Percentiles rank a stretch among this genome's conserved stretches.
phyloP scores from a whole-genome alignment of 2,888 invertebrate genomes.

The Hofmannophila pseudospretella region DNA sequence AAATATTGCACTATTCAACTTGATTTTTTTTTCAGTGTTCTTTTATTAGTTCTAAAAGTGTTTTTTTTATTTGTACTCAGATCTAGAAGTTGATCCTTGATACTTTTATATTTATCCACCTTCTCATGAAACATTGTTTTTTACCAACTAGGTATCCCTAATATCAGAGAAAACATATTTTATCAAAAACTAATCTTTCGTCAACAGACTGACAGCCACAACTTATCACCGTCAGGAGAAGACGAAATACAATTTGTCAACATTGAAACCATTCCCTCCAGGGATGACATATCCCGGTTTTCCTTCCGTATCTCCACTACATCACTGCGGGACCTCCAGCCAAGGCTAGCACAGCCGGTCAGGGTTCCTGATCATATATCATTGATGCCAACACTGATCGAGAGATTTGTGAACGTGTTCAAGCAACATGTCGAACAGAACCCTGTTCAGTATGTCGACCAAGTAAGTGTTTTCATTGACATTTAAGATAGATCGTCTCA shows the following conservation, averaged over 20 bases:
- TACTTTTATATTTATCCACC: no score
- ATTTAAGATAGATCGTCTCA: no score
- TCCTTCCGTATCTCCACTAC: constrained; percentile 86
- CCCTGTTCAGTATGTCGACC: constrained; percentile 76
- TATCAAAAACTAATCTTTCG: no score
- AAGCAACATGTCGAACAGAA: constrained; percentile 85
- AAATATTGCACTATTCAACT: no score
- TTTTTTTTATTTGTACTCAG: no score
- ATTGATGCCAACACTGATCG: constrained; percentile 84
- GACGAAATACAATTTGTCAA: constrained; percentile 88
- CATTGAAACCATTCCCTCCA: constrained; percentile 84
- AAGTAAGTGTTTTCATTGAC: constrained; percentile 68
- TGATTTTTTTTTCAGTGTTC: no score
- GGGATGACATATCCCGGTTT: constrained; percentile 79
- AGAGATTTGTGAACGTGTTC: constrained; percentile 91
- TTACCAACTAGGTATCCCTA: no score
- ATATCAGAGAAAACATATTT: no score
- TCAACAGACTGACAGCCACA: constrained; percentile 81
- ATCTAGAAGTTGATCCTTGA: no score
- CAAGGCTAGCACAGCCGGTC: constrained; percentile 40
- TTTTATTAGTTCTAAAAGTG: no score
- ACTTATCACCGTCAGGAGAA: constrained; percentile 82
- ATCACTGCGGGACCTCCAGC: constrained; percentile 85
- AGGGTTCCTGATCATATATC: constrained; percentile 56
- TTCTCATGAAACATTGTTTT: no score